A percentile compares a stretch with the other conserved stretches of the same genome.
Conservation (phyloP, 2,797 vertebrate species). For the Euphonia xanthogaster region DNA sequence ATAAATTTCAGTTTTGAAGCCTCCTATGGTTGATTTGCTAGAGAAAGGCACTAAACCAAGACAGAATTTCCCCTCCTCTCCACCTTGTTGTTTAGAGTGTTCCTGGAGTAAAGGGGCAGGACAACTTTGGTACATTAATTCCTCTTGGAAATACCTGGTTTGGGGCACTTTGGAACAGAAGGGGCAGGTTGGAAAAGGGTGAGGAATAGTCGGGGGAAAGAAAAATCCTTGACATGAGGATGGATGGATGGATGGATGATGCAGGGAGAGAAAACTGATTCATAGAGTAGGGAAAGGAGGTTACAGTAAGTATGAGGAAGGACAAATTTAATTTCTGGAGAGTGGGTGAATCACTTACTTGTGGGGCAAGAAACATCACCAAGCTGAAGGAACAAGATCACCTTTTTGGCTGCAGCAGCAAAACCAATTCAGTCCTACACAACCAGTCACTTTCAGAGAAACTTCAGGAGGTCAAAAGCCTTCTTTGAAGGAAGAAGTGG, state of each 20-base stretch:
- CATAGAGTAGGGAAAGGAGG: background rate
- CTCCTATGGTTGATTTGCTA: background rate
- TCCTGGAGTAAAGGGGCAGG: background rate
- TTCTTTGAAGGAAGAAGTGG: background rate
- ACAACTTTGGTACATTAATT: background rate
- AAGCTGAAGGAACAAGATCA: background rate
- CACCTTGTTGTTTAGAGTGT: background rate
- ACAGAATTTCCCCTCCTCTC: background rate
- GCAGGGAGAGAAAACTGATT: background rate
- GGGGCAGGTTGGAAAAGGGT: background rate
- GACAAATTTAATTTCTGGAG: background rate
- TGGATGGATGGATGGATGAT: background rate
- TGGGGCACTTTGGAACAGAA: background rate
- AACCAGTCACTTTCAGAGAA: background rate
- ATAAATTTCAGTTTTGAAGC: slow-evolving; percentile 46
- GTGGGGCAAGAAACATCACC: background rate
- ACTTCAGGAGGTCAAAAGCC: background rate
- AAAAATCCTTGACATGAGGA: background rate
- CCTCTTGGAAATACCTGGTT: background rate
- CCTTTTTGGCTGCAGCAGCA: background rate
- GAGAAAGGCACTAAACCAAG: background rate
- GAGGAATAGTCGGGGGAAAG: background rate
- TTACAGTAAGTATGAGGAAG: background rate
- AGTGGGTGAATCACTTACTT: background rate
- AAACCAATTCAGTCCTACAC: background rate